Base-by-base conservation (phyloP, 2,113 vertebrate genomes). In the Psilopogon haemacephalus region DNA sequence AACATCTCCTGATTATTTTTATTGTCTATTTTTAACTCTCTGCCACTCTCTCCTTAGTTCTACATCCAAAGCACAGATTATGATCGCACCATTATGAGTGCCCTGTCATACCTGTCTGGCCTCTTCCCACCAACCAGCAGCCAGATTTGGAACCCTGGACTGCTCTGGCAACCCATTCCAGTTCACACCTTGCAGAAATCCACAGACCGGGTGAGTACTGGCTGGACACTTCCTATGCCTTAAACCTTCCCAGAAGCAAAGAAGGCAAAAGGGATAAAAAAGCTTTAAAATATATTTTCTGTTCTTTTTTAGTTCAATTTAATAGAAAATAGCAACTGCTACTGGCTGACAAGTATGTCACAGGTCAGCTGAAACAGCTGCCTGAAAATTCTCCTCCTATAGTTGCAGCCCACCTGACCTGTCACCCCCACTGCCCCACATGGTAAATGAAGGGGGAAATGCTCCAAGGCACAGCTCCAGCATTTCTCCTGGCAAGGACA, bases 51-150 rank as follows among this genome's bases (percentile, higher is more conserved):
- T 74, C 50, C 85, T 74, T 92, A 99, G 99, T 92, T 99, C 71
- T 98, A 98, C 33, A 95, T 99, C n/a, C 98, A 95, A 90, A 99
- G 98, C 84, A 99, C 98, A 18, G 98, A 99, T 84, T 94, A 98
- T 9, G 98, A 99, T 92, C 98, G 98, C 40, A 99, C 99, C n/a
- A 97, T 99, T 91, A 99, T 99, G 98, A 99, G 98, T 19, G 98
- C 98, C 40, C 97, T 98, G 95, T 96, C 97, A 42, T 98, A 97
- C 83, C 98, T 99, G 7, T 98, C 98, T 55, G 99, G 98, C 71
- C 97, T 99, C 77, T 99, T 98, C 93, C 98, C 98, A 80, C 98
- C 98, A 14, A 94, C 83, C n/a, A 97, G 95, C 56, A 87, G 72
- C 30, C 97, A 98, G 44, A 26, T 97, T 65, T 98, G 98, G 98